Base-by-base conservation (phyloP, 2,888 invertebrate genomes). In the Cataglyphis livida region DNA sequence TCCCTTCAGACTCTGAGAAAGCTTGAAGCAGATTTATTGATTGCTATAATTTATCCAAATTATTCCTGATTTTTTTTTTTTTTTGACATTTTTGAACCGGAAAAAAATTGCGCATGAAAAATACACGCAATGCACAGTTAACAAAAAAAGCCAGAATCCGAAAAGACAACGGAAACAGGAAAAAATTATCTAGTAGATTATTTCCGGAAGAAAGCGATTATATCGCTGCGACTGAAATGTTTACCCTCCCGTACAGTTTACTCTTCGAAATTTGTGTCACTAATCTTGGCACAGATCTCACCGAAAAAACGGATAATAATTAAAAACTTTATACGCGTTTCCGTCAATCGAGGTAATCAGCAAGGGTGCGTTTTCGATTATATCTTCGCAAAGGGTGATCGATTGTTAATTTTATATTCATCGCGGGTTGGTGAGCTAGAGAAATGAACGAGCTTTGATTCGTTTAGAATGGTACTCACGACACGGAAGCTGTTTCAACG, bases 391-490 rank as follows among this genome's bases (percentile, higher is more conserved):
- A 12, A 25, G 32, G 44, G 21, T 79, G 32, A 54, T 68, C 70
- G 44, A 68, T 68, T 76, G 38, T 38, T 70, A 70, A 68, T 68
- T 76, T 76, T 70, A 76, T 21, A 32, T 59, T 21, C 44, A 25
- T 18, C 44, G 75, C 41, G 21, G 18, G 21, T 41, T 59, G 59
- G 18, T 21, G 59, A 57, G 12, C 51, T 57, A 48, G 35, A 32
- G 32, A 65, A 44, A 57, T 4, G 12, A 12, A 61, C 9, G 10
- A n/a, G 28, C 12, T 25, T 28, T 68, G 15, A 15, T 61, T 54
- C 61, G 25, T 57, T 75, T 62, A 4, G 21, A 83, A 54, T 62
- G 28, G 38, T 84, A 89, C 89, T 89, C 83, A 89, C 85, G 85
- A 65, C 41, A 65, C 81, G 85, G n/a, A 51, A 41, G 66, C 76